Base-by-base conservation (phyloP, 2,797 vertebrate species). In the Oceanodroma leucorhoa region DNA sequence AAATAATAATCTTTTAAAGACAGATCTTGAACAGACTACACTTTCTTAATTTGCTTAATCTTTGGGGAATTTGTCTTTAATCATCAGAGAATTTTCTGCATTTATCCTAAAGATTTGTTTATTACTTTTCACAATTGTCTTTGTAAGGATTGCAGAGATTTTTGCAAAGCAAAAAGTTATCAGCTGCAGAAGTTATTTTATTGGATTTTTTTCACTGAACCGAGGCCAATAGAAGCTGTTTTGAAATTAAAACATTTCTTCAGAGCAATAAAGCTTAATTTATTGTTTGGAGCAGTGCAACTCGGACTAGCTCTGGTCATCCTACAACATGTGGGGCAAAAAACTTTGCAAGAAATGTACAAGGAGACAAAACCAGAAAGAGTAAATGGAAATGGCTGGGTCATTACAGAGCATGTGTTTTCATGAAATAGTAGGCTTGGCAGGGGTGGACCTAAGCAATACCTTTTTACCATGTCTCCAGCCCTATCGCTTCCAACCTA, bases 201-300 rank as follows among this genome's bases (percentile, higher is more conserved):
- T 30, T 71, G 53, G 30, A 41, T 34, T 50, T 77, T 64, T 87
- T 96, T 91, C 58, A 84, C 41, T 78, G 36, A 90, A 69, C 22
- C 16, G 11, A 81, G 70, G 70, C 38, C 85, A 80, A 24, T 43
- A 82, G 75, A 45, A 83, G 27, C 55, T 84, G 29, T 40, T 94
- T 90, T 91, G 67, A 88, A 95, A 91, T 43, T 5, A 85, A 92
- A 93, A 34, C n/a, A 53, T 89, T 95, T 95, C 82, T 93, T 94
- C 43, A 60, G 40, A 36, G 46, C 50, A 92, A 87, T 61, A 75
- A 91, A 71, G 13, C 54, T 87, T 82, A 30, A 40, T 81, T 87
- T 93, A 85, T 83, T 61, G 48, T 89, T 95, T 65, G 80, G 46
- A 69, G 24, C 19, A 5, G 6, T 45, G 26, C 34, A 86, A 45